Base-by-base conservation (phyloP, 2,797 vertebrate genomes). In the Chelonia mydas region DNA sequence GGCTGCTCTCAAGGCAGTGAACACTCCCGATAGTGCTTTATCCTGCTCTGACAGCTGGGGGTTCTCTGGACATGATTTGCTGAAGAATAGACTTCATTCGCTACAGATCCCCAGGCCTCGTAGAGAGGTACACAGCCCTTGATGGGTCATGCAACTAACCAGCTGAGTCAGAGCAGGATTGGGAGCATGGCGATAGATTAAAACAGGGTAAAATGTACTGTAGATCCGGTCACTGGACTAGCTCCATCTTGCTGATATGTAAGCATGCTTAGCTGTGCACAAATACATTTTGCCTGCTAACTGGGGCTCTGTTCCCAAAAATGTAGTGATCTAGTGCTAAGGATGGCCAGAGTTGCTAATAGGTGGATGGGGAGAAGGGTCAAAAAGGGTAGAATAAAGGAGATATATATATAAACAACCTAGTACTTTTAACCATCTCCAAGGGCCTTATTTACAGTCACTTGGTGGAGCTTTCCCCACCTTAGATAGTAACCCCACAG, bases 261-360 rank as follows among this genome's bases (percentile, higher is more conserved):
- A 45, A 83, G 79, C 51, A 68, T 28, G 11, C 11, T 65, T 81
- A 15, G 19, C 61, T 84, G 49, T 28, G 37, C 50, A 88, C n/a
- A 88, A 86, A 37, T 11, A 37, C 27, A 13, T 54, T 59, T 86
- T 37, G 83, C 15, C n/a, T 55, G 17, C 53, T 31, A 51, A 49
- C 45, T 53, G 74, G 6, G 45, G 54, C 76, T 33, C 27, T 0
- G 1, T n/a, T 79, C 65, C 78, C 47, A n/a, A 50, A 27, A 77
- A 78, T 23, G 11, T 33, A 33, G 45, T 61, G 13, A 82, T 74
- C 47, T 74, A 45, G 79, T 57, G 87, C 77, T 80, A 53, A 76
- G 15, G 1, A 0, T 21, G 47, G 33, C 6, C 45, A 28, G 33
- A 54, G 28, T 57, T 45, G 13, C 27, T 6, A 37, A n/a, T 0